These are phyloP conservation scores for Hemiprocne comata DNA, from an alignment of 2,113 vertebrate genomes.

Conservation along the genomic window DNA sequence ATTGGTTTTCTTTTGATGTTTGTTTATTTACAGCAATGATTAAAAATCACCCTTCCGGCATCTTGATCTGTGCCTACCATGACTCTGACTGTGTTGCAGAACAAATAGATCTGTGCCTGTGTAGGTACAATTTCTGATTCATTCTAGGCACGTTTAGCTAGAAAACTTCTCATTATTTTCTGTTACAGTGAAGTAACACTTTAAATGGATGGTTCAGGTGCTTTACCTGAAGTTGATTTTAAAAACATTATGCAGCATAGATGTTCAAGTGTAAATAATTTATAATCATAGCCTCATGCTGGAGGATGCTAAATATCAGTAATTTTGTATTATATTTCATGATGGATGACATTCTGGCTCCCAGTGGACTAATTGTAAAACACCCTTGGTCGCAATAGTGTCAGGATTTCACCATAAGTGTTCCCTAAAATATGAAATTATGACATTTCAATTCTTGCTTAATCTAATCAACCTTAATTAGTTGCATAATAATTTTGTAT, in stretches of 20 bases:
- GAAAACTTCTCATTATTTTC: neutral
- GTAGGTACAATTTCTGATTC: neutral
- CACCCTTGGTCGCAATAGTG: neutral
- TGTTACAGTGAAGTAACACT: neutral
- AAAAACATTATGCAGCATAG: neutral
- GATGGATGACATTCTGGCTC: neutral
- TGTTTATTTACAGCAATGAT: constrained; percentile 18
- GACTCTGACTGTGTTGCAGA: neutral
- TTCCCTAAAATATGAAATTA: neutral
- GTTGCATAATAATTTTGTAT: neutral
- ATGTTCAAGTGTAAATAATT: constrained; percentile 47
- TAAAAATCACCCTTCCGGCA: constrained; percentile 4
- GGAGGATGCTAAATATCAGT: constrained; percentile 21
- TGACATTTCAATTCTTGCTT: neutral
- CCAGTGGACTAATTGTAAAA: neutral
- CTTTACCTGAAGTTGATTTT: constrained; percentile 10
- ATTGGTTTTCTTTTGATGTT: constrained; percentile 34
- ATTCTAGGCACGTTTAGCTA: neutral
- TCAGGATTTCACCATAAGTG: neutral
- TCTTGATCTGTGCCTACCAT: neutral
- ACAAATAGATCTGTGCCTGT: neutral
- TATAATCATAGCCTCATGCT: neutral
- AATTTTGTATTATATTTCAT: constrained; percentile 29
- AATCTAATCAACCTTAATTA: neutral
- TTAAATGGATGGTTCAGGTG: neutral